Evolutionary conservation across 2,888 invertebrate genomes (phyloP).

Genomic region (Athalia cordata): DNA sequence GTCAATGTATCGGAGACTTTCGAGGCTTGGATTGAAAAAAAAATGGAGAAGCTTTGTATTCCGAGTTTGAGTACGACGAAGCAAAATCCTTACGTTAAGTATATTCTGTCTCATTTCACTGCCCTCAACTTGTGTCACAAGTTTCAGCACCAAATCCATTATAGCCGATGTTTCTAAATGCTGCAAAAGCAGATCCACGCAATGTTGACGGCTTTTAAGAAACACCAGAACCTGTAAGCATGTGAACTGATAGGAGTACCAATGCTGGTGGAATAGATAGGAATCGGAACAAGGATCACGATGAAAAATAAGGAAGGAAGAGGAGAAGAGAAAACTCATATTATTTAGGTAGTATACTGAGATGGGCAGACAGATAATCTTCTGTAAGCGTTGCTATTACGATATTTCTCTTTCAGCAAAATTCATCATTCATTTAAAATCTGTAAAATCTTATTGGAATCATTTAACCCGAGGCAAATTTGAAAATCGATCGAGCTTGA

Average conservation of each 20-base stretch:
- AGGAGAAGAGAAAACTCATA: slow-evolving; percentile 45
- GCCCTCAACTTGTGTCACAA: slow-evolving; percentile 88
- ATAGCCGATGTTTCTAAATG: slow-evolving; percentile 96
- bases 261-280: slow-evolving; percentile 79
- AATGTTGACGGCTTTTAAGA: slow-evolving; percentile 89
- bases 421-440: no score
- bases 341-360: slow-evolving; percentile 37
- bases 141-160: slow-evolving; percentile 92
- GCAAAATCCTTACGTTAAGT: slow-evolving; percentile 77
- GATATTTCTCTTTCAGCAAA: not conserved
- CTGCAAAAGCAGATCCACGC: slow-evolving; percentile 89
- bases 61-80: slow-evolving; percentile 5
- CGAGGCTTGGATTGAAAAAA: slow-evolving; percentile 15
- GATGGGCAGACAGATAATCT: not conserved
- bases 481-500: no score
- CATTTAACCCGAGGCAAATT: no score
- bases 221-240: slow-evolving; percentile 95
- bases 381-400: slow-evolving; percentile 6
- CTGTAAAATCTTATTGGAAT: no score
- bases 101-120: slow-evolving; percentile 83
- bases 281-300: slow-evolving; percentile 43
- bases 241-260: slow-evolving; percentile 94
- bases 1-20: not conserved
- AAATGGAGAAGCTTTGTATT: slow-evolving; percentile 44
- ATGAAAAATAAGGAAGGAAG: slow-evolving; percentile 41